Base-by-base conservation (phyloP, 2,888 invertebrate species). In the Troglohyphantes excavatus region DNA sequence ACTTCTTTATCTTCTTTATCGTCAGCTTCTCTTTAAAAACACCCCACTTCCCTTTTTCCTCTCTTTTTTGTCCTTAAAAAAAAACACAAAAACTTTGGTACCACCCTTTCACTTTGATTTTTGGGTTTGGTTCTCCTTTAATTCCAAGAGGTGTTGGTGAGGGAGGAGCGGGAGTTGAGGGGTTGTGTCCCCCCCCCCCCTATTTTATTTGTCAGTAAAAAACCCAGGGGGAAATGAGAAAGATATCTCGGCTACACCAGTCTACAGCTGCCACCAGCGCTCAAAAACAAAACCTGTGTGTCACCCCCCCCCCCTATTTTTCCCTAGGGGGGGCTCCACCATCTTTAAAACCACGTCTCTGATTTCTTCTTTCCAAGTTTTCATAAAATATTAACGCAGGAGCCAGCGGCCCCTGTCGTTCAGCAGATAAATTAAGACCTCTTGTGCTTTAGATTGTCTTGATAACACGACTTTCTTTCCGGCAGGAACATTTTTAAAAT, bases 321-420 rank as follows among this genome's bases (percentile, higher is more conserved):
- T 39, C n/a, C n/a, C 0, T 53, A 53, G 53, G 39, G 81, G 68
- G 46, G 59, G 75, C 75, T 43, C 75, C 76, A 67, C 81, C 82
- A 46, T 81, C 63, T 75, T 68, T 79, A 67, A 61, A 76, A 76
- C 85, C 61, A 27, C 70, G 59, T 76, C 86, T 70, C 53, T 75
- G 67, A 75, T 72, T 76, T 61, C 78, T 78, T 65, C 43, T 85
- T 39, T 53, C 73, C 39, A 67, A 53, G 82, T 75, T 88, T 82
- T 82, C 82, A 88, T 88, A 88, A 82, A 82, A 88, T 82, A 88
- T 88, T 88, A 75, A 88, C 67, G 75, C 75, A 82, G 68, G 67
- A 72, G 63, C 72, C 61, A 76, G 82, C 68, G 82, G 61, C 88
- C 73, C 65, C 73, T 53, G 68, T 75, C 76, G 67, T 68, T 76